A percentile compares a stretch with the other conserved stretches of the same genome.
Conservation (phyloP, 1,140 invertebrate genomes). For the Oedothorax gibbosus region DNA sequence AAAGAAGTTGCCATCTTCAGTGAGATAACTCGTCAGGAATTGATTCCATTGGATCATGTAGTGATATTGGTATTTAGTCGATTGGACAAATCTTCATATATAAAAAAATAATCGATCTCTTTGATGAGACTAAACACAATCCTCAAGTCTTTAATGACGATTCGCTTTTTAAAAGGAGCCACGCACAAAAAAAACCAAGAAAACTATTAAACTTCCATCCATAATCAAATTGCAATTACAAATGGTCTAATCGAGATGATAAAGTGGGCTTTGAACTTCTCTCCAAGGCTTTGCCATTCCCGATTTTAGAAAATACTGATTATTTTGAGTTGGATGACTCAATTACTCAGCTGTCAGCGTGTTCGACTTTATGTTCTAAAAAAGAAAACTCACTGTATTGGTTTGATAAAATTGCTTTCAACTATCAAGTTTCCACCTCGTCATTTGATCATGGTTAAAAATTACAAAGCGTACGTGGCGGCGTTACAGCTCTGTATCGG, state of each 20-base stretch:
- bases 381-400: conserved; percentile 8
- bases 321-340: conserved; percentile 37
- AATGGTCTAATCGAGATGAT: neutral
- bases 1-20: too few relatives aligned
- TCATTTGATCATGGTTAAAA: too few relatives aligned
- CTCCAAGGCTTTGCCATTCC: conserved; percentile 9
- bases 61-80: too few relatives aligned
- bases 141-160: conserved; percentile 19
- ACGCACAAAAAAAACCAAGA: conserved; percentile 10
- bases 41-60: too few relatives aligned
- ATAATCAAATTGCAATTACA: conserved; percentile 37
- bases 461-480: too few relatives aligned
- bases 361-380: conserved; percentile 1
- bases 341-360: conserved; percentile 32
- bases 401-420: neutral
- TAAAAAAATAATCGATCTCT: neutral
- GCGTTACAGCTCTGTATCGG: too few relatives aligned
- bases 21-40: too few relatives aligned
- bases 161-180: neutral
- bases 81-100: too few relatives aligned
- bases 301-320: conserved; percentile 18
- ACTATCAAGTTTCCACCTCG: neutral
- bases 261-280: conserved; percentile 13
- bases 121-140: conserved; percentile 30
- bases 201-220: conserved; percentile 47